Evolutionary conservation across 92 coral and sea anemone species (phyloP).

Genomic region (Parazoanthus darwini): DNA sequence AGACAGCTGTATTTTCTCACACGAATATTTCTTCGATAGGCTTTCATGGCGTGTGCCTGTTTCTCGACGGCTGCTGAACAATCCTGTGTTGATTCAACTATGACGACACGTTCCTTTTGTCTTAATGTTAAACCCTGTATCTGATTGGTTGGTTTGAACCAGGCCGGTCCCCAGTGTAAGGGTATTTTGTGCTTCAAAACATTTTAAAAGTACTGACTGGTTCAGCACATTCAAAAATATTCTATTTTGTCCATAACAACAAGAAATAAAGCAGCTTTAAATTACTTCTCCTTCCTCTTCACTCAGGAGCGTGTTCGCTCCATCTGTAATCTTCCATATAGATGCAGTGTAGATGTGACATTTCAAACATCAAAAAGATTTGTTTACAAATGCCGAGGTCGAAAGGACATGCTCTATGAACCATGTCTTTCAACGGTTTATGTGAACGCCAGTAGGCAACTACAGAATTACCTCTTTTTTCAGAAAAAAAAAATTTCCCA

Average conservation of each 20-base stretch:
- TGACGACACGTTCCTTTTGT: slow-evolving; percentile 27
- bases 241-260: too few relatives aligned
- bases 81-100: slow-evolving; percentile 12
- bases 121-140: not conserved
- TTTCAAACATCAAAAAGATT: not conserved
- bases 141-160: slow-evolving; percentile 38
- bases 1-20: not conserved
- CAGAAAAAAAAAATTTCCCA: not conserved
- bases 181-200: not conserved
- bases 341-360: not conserved
- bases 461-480: not conserved
- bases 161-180: not conserved
- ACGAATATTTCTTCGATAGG: not conserved
- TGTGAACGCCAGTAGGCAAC: not conserved
- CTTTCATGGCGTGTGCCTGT: not conserved
- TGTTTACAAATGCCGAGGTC: not conserved
- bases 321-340: not conserved
- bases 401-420: not conserved
- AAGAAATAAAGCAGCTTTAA: not conserved
- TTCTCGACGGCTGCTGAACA: not conserved
- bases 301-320: not conserved
- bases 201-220: not conserved
- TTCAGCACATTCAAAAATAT: not conserved
- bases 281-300: not conserved
- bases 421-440: slow-evolving; percentile 22